Evolutionary conservation across 2,888 invertebrate genomes (phyloP).

Genomic region (Agriotes lineatus): DNA sequence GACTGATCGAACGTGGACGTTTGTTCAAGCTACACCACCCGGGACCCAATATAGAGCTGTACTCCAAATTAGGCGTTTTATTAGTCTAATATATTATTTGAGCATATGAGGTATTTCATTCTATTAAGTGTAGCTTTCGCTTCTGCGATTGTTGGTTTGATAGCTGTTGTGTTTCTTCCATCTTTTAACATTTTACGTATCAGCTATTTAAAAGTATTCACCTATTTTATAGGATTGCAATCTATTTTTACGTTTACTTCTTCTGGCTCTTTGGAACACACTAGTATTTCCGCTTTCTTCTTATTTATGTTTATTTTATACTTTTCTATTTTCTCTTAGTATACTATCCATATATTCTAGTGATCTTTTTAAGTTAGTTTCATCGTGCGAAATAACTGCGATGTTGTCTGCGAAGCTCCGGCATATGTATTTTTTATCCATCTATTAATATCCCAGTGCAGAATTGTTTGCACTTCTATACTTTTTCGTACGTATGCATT

Average conservation of each 20-base stretch:
- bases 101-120: not conserved
- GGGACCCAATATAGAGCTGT: no score
- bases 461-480: no score
- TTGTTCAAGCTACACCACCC: no score
- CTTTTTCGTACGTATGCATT: no score
- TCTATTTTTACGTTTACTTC: not conserved
- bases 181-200: not conserved
- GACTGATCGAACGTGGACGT: no score
- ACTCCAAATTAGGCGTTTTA: no score
- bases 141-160: not conserved
- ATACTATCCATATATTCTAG: not conserved
- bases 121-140: not conserved
- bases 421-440: not conserved
- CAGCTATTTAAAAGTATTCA: not conserved
- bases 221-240: not conserved
- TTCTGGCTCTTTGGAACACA: no score
- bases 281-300: not conserved
- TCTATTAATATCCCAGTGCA: not conserved
- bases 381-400: no score
- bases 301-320: no score
- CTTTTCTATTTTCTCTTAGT: not conserved
- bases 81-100: not conserved
- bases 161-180: not conserved
- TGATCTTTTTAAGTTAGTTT: no score
- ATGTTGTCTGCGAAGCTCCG: not conserved